Conservation (phyloP, 2,113 vertebrate genomes). For the Microcebus lehilahytsara region DNA sequence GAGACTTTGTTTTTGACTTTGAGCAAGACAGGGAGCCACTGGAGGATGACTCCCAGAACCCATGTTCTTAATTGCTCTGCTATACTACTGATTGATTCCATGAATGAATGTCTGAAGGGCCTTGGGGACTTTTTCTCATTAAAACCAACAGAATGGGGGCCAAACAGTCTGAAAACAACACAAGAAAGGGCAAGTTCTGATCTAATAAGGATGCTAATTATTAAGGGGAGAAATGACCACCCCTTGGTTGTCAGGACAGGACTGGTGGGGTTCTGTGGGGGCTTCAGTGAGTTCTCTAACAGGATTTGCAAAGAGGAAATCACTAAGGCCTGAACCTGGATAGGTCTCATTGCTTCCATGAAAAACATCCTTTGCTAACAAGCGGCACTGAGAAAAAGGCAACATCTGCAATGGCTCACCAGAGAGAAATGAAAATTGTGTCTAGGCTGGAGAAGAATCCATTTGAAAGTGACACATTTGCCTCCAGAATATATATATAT, state of each 20-base stretch:
- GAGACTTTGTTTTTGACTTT: neutral
- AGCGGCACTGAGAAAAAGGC: neutral
- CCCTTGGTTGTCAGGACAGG: neutral
- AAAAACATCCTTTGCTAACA: slow-evolving; percentile 16
- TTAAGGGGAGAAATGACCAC: neutral
- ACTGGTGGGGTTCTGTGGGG: neutral
- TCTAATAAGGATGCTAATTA: neutral
- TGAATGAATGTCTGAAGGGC: neutral
- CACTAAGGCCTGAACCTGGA: neutral
- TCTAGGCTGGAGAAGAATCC: slow-evolving; percentile 43
- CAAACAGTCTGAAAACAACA: neutral
- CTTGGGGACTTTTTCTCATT: neutral
- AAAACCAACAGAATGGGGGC: neutral
- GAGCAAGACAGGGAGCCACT: neutral
- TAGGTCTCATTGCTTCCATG: neutral
- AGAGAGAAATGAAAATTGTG: slow-evolving; percentile 53
- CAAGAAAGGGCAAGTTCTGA: neutral
- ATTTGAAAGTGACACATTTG: slow-evolving; percentile 61
- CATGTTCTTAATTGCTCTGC: neutral
- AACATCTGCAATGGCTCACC: slow-evolving; percentile 29
- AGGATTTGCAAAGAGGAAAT: neutral
- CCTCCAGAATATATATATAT: neutral
- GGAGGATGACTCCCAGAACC: neutral
- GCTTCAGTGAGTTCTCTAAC: neutral
- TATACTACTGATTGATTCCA: neutral